Evolutionary conservation across 2,797 vertebrate species (phyloP), one percentile per base, ranked within the genome.

Genomic region (Acropternis orthonyx): DNA sequence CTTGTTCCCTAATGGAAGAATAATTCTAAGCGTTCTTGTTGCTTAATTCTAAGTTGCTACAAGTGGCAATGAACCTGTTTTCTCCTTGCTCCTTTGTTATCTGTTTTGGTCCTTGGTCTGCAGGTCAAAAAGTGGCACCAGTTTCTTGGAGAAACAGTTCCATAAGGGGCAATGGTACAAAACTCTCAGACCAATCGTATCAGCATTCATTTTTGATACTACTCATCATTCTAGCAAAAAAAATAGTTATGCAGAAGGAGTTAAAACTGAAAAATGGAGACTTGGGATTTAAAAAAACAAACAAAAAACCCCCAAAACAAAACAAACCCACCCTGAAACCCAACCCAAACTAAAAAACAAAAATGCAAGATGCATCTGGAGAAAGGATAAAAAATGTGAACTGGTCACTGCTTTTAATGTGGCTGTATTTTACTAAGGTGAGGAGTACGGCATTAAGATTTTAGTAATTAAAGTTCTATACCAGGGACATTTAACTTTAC

Each of bases 271-370:
- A 92, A 92, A 91, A 72, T 3, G 12, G 1, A 68, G 32, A 80
- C 22, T 28, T 55, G 18, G 10, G 8, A 67, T 75, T 34, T 84
- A 54, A 49, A 59, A 36, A 65, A 52, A 44, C 44, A 16, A 43
- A 22, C 44, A 43, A 43, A 43, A 19, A 1, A 30, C 10, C 39
- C 39, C 10, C 48, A 28, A 28, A 28, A 48, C 59, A 48, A 66
- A 48, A n/a, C n/a, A 49, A 16, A 1, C 0, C 5, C 15, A n/a
- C n/a, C n/a, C n/a, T n/a, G 7, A 58, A 58, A 24, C 68, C 13
- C 49, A 68, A 28, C 16, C 11, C 28, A 18, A 1, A n/a, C 54
- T 21, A 23, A 56, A 52, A 68, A 44, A 54, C 44, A 51, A 17
- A 1, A 34, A 78, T 9, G 3, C 14, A 88, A 56, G 39, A 62